These are phyloP conservation scores for Dyspetes luteomarginatus DNA, from an alignment of 2,888 invertebrate genomes.

Conservation along the genomic window DNA sequence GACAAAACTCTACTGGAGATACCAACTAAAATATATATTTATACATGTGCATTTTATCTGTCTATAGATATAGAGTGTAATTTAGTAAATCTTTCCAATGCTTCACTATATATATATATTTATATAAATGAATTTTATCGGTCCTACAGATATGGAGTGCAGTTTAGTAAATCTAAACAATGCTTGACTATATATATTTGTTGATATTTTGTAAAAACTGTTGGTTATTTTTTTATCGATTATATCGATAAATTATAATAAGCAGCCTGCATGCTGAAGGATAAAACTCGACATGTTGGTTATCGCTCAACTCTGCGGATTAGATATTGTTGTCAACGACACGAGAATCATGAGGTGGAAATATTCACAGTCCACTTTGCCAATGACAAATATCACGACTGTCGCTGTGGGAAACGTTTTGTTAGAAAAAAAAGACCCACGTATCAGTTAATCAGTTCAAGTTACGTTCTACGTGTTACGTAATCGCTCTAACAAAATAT, in stretches of 20 bases:
- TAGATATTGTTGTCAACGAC: slow-evolving; percentile 40
- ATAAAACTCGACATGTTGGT: slow-evolving; percentile 7
- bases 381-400: background rate
- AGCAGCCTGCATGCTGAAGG: slow-evolving; percentile 11
- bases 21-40: background rate
- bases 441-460: too few relatives aligned
- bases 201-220: background rate
- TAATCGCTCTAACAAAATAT: background rate
- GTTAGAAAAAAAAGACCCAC: background rate
- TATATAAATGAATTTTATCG: background rate
- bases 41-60: slow-evolving; percentile 2
- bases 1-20: slow-evolving; percentile 5
- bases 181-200: background rate
- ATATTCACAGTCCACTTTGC: too few relatives aligned
- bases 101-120: background rate
- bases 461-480: too few relatives aligned
- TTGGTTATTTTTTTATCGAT: too few relatives aligned
- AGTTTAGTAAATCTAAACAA: too few relatives aligned
- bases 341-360: slow-evolving; percentile 6
- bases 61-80: too few relatives aligned
- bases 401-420: background rate
- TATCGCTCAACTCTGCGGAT: slow-evolving; percentile 35
- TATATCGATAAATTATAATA: too few relatives aligned
- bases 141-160: too few relatives aligned
- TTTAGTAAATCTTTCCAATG: too few relatives aligned